Evolutionary conservation across 2,113 vertebrate species (phyloP), one percentile per base, ranked within the genome.

Genomic region (Pseudolaguvia tuberculata): DNA sequence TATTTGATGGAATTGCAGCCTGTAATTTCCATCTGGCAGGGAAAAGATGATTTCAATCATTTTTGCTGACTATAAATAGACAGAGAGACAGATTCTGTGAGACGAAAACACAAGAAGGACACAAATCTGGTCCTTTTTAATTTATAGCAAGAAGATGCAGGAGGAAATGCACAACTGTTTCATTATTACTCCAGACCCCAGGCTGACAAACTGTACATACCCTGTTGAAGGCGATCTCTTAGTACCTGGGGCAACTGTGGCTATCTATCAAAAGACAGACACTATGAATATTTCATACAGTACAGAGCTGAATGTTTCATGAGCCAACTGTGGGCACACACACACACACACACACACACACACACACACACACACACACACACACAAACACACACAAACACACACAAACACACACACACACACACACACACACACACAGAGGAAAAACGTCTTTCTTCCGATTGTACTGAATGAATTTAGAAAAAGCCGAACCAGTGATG

Each of bases 31-130:
- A 81, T 74, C 77, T 73, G 79, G 73, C 82, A 85, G 82, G 77
- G 84, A 86, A 61, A 70, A 55, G 81, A 84, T 83, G 81, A 88
- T 88, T 86, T 84, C 83, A 87, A 87, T 90, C 80, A 89, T 90
- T 87, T 86, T 69, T 84, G 66, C 74, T 42, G 73, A 68, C 84
- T 89, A 88, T 86, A 85, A 89, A 90, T 88, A 88, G 72, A 51
- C 66, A 18, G 29, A 70, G n/a, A 52, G 21, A 48, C 47, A 10
- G 70, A 82, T 48, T 59, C 63, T 77, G 77, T 66, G 78, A 31
- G 73, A 61, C 42, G n/a, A 42, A n/a, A 70, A 57, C 51, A 71
- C 3, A n/a, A 10, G 51, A 51, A 14, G 27, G 23, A 17, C 20
- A 35, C 27, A 31, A 14, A 15, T 42, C 14, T 39, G 10, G 9